These are phyloP conservation scores for Phaethon lepturus DNA, from an alignment of 2,113 vertebrate species.

Conservation along the genomic window DNA sequence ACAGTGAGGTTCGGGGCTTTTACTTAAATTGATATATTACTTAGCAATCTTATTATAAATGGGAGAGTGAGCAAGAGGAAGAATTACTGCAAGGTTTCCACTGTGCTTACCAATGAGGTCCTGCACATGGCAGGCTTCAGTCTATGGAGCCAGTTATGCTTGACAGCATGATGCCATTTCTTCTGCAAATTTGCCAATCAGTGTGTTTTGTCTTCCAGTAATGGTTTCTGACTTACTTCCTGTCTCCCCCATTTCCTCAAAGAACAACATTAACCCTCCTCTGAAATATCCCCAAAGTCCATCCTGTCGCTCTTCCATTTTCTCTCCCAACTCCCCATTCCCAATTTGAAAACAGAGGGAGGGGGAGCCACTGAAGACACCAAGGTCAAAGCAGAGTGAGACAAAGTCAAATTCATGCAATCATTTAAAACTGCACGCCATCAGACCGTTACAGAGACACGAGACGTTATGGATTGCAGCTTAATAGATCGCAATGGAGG, in stretches of 20 bases:
- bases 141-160: neutral
- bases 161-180: neutral
- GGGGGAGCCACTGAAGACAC: slow-evolving; percentile 9
- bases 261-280: neutral
- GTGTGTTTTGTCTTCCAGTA: neutral
- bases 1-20: neutral
- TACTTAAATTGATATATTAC: slow-evolving; percentile 23
- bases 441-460: slow-evolving; percentile 32
- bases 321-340: neutral
- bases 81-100: neutral
- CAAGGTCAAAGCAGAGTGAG: slow-evolving; percentile 57
- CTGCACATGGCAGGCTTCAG: neutral
- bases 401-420: slow-evolving; percentile 60
- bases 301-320: neutral
- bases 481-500: slow-evolving; percentile 43
- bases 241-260: neutral
- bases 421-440: slow-evolving; percentile 36
- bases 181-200: neutral
- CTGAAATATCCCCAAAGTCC: neutral
- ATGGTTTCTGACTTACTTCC: neutral
- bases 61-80: slow-evolving; percentile 9
- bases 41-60: neutral
- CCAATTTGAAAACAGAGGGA: neutral
- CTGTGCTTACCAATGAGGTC: slow-evolving; percentile 15
- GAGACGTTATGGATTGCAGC: slow-evolving; percentile 31